These are phyloP conservation scores for Flexamia atlantica DNA, from an alignment of 2,888 invertebrate species.

Conservation along the genomic window DNA sequence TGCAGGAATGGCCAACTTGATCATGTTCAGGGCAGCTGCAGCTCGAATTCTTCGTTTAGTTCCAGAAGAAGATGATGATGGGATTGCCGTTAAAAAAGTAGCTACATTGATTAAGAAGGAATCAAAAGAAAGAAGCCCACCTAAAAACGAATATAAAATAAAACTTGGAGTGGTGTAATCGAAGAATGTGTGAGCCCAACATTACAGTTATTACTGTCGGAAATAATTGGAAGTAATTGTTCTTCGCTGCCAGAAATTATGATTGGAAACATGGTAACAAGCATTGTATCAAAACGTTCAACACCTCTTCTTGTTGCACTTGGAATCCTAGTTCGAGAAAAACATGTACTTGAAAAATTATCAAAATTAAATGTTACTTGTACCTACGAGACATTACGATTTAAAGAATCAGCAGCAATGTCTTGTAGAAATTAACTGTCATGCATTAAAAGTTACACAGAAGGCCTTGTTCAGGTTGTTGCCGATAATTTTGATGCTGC, in stretches of 20 bases:
- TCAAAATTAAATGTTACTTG: not conserved
- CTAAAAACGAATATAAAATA: not conserved
- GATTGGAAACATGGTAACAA: not conserved
- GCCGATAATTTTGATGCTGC: not conserved
- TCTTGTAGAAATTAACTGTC: not conserved
- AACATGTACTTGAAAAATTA: not conserved
- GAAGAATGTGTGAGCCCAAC: not conserved
- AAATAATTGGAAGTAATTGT: not conserved
- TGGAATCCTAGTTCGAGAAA: not conserved
- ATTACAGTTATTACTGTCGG: not conserved
- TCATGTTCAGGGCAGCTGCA: not conserved
- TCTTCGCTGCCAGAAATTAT: not conserved
- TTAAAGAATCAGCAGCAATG: slow-evolving; percentile 3
- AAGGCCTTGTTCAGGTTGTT: not conserved
- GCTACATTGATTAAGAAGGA: slow-evolving; percentile 3
- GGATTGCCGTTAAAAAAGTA: not conserved
- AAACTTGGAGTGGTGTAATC: not conserved
- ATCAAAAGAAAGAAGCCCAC: not conserved
- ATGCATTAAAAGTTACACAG: not conserved
- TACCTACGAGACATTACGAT: not conserved
- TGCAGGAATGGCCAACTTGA: not conserved
- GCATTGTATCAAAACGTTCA: not conserved
- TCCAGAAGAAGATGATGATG: not conserved
- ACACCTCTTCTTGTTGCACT: not conserved
- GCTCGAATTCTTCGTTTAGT: not conserved